phyloP scores from a whole-genome alignment of 2,888 invertebrate genomes.

The Anticlea derivata region DNA sequence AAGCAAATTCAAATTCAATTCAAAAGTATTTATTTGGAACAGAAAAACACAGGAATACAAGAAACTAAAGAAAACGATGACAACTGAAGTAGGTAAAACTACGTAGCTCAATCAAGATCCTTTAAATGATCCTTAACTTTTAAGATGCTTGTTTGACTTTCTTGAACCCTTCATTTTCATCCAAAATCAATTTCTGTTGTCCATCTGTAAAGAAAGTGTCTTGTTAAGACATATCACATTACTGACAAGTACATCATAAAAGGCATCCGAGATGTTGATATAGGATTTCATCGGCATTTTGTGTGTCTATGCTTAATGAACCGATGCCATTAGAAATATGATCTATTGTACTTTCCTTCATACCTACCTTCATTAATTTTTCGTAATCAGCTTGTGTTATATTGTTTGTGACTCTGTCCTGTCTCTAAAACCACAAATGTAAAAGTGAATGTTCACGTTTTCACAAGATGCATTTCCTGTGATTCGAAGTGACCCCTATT shows the following conservation, averaged over 20 bases:
- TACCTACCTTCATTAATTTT: slow-evolving; percentile 39
- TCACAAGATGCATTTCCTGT: slow-evolving; percentile 19
- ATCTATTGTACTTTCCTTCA: slow-evolving; percentile 62
- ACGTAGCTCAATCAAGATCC: background rate
- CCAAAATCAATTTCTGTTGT: background rate
- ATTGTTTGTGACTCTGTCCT: too few species aligned
- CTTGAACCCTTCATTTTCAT: background rate
- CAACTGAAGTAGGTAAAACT: too few species aligned
- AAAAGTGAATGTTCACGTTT: background rate
- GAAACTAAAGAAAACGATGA: too few species aligned
- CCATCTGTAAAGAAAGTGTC: background rate
- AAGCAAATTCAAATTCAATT: too few species aligned
- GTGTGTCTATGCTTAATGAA: slow-evolving; percentile 65
- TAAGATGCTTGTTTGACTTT: background rate
- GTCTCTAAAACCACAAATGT: too few species aligned
- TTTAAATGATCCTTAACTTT: background rate
- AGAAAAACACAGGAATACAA: too few species aligned
- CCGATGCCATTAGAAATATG: slow-evolving; percentile 60
- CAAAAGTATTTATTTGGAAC: too few species aligned
- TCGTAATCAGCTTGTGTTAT: slow-evolving; percentile 4
- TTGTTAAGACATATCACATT: slow-evolving; percentile 13
- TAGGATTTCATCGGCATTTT: slow-evolving; percentile 61
- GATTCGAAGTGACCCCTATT: slow-evolving; percentile 60
- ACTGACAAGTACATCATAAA: slow-evolving; percentile 40
- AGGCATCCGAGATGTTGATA: slow-evolving; percentile 66